These are phyloP conservation scores for Trichopoda pennipes DNA, from an alignment of 2,888 invertebrate species.

Conservation along the genomic window DNA sequence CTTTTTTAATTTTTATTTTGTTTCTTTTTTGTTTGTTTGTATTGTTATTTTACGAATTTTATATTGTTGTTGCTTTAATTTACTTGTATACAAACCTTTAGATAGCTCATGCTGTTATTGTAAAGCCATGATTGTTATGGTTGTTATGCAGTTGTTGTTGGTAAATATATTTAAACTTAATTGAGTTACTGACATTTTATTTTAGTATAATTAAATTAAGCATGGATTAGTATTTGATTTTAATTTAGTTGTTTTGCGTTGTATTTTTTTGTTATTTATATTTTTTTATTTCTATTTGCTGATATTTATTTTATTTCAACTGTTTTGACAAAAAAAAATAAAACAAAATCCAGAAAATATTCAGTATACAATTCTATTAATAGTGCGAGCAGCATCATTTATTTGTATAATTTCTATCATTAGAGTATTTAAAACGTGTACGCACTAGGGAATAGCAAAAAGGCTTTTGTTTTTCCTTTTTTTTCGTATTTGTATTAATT, in stretches of 20 bases:
- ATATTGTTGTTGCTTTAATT: constrained; percentile 32
- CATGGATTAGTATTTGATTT: constrained; percentile 80
- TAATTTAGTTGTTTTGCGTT: constrained; percentile 73
- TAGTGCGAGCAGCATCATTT: not conserved
- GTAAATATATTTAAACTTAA: constrained; percentile 78
- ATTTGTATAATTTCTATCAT: constrained; percentile 42
- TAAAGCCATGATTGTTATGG: constrained; percentile 2
- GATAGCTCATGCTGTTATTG: constrained; percentile 39
- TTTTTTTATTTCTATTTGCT: constrained; percentile 11
- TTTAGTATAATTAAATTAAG: constrained; percentile 80
- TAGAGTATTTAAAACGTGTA: constrained; percentile 22
- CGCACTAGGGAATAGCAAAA: constrained; percentile 10
- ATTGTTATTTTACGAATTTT: constrained; percentile 13
- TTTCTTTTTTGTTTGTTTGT: not conserved
- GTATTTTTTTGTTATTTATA: not conserved
- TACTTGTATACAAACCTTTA: constrained; percentile 13
- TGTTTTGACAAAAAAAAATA: constrained; percentile 28
- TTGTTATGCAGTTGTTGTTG: not conserved
- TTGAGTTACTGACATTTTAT: constrained; percentile 80
- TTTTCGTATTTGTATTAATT: constrained; percentile 25
- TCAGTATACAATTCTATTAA: not conserved
- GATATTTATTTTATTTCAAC: constrained; percentile 17
- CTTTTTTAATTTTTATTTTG: no score
- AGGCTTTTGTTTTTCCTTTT: constrained; percentile 27
- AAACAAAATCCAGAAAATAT: no score